Evolutionary conservation across 2,888 invertebrate genomes (phyloP), one percentile per base, ranked within the genome.

Genomic region (Bruchidius siliquastri): DNA sequence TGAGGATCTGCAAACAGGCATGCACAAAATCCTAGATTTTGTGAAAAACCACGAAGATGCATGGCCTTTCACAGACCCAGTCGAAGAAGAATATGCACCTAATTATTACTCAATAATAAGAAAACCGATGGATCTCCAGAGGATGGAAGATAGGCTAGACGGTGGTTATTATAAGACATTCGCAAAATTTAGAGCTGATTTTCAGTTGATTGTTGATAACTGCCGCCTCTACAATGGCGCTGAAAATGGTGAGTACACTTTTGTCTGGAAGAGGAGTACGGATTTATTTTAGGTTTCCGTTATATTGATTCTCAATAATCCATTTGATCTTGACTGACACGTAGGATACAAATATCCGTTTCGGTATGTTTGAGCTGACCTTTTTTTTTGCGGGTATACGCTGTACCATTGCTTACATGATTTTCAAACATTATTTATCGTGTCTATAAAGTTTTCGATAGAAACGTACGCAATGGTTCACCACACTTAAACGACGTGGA

Each of bases 1-100:
- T 79, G 96, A 96, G 84, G 95, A 96, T 82, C 89, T 95, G 74
- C 92, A 94, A 84, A 95, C 94, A 73, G 96, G 96, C 71, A 94
- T 96, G 94, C 95, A 96, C 86, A 96, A 96, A 89, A 95, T 97
- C 74, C 88, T 97, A 74, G 95, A 96, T 84, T 91, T 93, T 82
- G 90, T 97, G 67, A 95, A 94, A 82, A 92, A 93, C 81, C 96
- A 97, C 84, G 92, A 94, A 74, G 96, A 97, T 85, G 96, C 97
- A 0, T 97, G 97, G 97, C 97, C 97, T 0, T 97, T 98, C 86
- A 90, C 94, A 84, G 96, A 96, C 83, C 95, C 97, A 0, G 97
- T 97, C 0, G 95, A 96, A 82, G 96, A 97, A 84, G 94, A 95
- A 83, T 95, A 94, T 84, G 97, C 97, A 0, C 97, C 97, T 0